Conservation (phyloP, 2,797 vertebrate genomes). For the Stomatorhinus walkeri region DNA sequence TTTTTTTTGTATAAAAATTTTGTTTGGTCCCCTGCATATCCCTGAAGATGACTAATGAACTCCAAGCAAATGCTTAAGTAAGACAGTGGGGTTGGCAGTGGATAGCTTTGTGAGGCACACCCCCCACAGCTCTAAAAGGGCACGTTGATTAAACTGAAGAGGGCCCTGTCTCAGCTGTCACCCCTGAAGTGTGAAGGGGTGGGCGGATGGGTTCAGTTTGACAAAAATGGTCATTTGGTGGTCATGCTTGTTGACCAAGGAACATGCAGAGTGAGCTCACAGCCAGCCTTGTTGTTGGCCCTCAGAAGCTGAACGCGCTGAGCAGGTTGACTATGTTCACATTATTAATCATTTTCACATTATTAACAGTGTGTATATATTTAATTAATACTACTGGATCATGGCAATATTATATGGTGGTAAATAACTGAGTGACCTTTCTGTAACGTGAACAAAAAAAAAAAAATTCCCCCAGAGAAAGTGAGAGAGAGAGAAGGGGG, state of each 20-base stretch:
- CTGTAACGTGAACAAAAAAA: not conserved
- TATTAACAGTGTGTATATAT: not conserved
- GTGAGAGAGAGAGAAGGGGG: not conserved
- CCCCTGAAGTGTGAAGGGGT: not conserved
- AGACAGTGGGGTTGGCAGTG: not conserved
- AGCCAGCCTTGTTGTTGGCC: not conserved
- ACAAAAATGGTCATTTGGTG: not conserved
- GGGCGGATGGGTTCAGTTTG: not conserved
- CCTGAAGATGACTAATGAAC: not conserved
- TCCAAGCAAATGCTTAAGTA: not conserved
- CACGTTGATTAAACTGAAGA: conserved; percentile 9
- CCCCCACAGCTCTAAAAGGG: not conserved
- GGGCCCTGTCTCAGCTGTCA: conserved; percentile 16
- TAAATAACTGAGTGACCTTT: not conserved
- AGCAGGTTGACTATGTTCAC: not conserved
- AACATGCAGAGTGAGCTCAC: not conserved
- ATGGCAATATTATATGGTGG: not conserved
- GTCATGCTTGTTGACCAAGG: not conserved
- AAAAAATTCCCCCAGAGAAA: not conserved
- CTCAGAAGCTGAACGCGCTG: not conserved
- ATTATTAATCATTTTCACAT: not conserved
- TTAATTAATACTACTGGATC: not conserved
- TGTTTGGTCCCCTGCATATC: not conserved
- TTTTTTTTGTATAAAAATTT: not conserved
- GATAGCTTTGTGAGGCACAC: not conserved